Evolutionary conservation across 2,888 invertebrate genomes (phyloP), one percentile per base, ranked within the genome.

Genomic region (Scrobipalpa costella): DNA sequence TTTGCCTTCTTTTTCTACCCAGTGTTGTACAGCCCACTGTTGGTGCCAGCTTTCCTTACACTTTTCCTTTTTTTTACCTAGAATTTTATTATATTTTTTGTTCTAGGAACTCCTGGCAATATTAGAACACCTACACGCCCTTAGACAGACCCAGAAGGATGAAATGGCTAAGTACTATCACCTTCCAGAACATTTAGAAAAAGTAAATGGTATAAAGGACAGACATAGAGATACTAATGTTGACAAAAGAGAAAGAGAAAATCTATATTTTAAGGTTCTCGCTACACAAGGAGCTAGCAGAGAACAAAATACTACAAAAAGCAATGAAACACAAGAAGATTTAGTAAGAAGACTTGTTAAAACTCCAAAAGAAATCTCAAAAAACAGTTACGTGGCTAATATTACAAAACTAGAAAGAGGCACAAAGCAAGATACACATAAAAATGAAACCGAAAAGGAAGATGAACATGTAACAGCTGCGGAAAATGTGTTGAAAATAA

Each of bases 181-280:
- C 0, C 85, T 84, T 0, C 92, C 92, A 0, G 67, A 81, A 0
- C 83, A 92, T 47, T 73, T 92, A 15, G 79, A 90, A 71, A 73
- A 84, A 0, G 67, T 92, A 0, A 84, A 88, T 0, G 85, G 80
- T 0, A 74, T 87, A 7, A 44, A 44, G 7, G 89, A 92, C 63
- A 72, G 92, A 0, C 88, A 91, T 62, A 77, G 92, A 52, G 90
- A 92, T 63, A 82, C 92, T 0, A 92, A 92, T 57, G 87, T 92
- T 0, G 90, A 92, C 67, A 81, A 78, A 57, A 85, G 93, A 63
- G 91, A 92, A 65, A 84, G 90, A 44, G 80, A 87, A 64, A 93
- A 90, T 79, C 79, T 93, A 0, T 91, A 89, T 17, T 92, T 93
- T 68, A 87, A 87, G 83, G 90, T 92, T 91, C 52, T 13, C 13